Conservation (phyloP, 2,113 vertebrate genomes). For the Mormyrus lacerda region DNA sequence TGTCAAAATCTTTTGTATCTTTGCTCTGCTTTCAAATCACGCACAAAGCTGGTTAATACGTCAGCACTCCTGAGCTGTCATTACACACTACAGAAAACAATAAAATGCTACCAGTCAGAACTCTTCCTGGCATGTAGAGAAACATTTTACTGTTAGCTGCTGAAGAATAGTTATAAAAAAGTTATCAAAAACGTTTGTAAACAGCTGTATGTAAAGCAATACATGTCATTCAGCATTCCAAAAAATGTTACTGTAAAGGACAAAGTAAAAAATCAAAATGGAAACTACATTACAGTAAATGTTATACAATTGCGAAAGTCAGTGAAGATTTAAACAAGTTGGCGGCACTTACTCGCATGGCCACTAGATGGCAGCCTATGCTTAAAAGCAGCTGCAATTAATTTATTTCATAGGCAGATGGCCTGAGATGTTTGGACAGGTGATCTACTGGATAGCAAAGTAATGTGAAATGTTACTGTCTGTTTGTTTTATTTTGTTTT, state of each 20-base stretch:
- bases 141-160: background rate
- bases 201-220: background rate
- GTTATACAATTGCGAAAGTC: background rate
- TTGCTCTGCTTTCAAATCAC: background rate
- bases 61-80: background rate
- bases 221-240: no score
- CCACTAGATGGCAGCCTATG: slow-evolving; percentile 55
- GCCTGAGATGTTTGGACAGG: background rate
- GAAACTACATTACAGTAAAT: background rate
- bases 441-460: background rate
- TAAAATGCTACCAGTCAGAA: background rate
- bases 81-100: background rate
- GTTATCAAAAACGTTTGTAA: background rate
- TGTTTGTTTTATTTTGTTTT: background rate
- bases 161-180: no score
- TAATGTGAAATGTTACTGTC: background rate
- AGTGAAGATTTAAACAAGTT: background rate
- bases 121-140: background rate
- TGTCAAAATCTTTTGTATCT: background rate
- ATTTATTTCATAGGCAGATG: background rate
- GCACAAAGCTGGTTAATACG: background rate
- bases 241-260: background rate
- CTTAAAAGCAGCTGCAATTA: slow-evolving; percentile 45
- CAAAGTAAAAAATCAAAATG: background rate
- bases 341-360: slow-evolving; percentile 36